Base-by-base conservation (phyloP, 2,797 vertebrate genomes). In the Philypnodon macrostomus region DNA sequence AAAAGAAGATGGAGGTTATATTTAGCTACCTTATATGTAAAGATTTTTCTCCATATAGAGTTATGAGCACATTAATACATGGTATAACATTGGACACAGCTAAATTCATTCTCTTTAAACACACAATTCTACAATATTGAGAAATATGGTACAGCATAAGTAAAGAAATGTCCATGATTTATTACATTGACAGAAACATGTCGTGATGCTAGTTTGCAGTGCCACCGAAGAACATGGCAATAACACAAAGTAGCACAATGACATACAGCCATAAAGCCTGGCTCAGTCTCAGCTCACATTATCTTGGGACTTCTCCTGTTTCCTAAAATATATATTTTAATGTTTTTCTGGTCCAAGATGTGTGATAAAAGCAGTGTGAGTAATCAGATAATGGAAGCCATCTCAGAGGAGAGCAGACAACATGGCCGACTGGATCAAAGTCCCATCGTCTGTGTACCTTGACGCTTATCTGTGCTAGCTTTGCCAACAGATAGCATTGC, bases 311-410 rank as follows among this genome's bases (percentile, higher is more conserved):
- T 15, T 55, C 48, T 79, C 72, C 78, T 80, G 53, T 49, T 72
- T 70, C 49, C 58, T 65, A 59, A 80, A 76, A 81, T 64, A 65
- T 71, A 47, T 49, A 58, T 53, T 68, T 63, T 45, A 40, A 58
- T 71, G 16, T 19, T 39, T 18, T 58, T 63, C 58, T 48, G 53
- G 42, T 76, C 31, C 26, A 46, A 45, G 46, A 70, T 53, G 49
- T 40, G 35, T 48, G 60, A 63, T 70, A 47, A 51, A n/a, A 47
- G 45, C 15, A 26, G 66, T 73, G 29, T 58, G 50, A 72, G 69
- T 65, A 73, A 81, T 83, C 80, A 75, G 72, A 80, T 81, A 77
- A 76, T 60, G 59, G 63, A 45, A 66, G 27, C 39, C 64, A 66
- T 80, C 67, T 65, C 40, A 3, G 49, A 71, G 48, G 58, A 63